Conservation (phyloP, 1,140 invertebrate species). For the Leucophenga varia region DNA sequence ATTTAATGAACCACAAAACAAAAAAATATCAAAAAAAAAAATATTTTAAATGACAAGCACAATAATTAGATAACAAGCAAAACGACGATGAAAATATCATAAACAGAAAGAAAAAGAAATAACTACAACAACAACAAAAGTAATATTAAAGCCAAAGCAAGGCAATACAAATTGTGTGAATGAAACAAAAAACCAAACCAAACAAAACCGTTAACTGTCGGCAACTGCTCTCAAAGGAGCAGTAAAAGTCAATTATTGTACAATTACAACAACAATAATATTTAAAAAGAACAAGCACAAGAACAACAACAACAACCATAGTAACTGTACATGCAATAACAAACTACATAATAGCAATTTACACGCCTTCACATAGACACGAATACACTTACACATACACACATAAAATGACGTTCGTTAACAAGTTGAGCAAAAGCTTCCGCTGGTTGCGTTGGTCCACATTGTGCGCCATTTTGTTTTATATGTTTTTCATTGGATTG, state of each 20-base stretch:
- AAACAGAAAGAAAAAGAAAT: too few species aligned
- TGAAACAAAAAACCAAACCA: too few species aligned
- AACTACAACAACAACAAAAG: too few species aligned
- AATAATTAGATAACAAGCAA: too few species aligned
- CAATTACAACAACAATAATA: slow-evolving; percentile 39
- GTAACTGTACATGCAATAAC: slow-evolving; percentile 41
- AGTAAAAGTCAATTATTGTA: slow-evolving; percentile 53
- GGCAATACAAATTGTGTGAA: too few species aligned
- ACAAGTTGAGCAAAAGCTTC: slow-evolving; percentile 55
- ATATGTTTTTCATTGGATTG: slow-evolving; percentile 55
- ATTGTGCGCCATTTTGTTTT: slow-evolving; percentile 55
- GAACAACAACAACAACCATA: slow-evolving; percentile 17
- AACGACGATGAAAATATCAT: too few species aligned
- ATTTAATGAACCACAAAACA: too few species aligned
- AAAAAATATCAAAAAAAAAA: too few species aligned
- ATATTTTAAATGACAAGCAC: too few species aligned
- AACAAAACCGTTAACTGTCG: too few species aligned
- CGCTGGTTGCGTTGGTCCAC: slow-evolving; percentile 54
- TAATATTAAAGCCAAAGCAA: too few species aligned
- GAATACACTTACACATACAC: background rate
- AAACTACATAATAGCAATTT: background rate
- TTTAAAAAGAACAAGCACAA: slow-evolving; percentile 8
- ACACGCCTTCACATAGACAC: background rate
- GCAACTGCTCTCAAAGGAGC: slow-evolving; percentile 1
- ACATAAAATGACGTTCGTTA: slow-evolving; percentile 48